Base-by-base conservation (phyloP, 1,140 invertebrate species). In the Macrobrachium nipponense region DNA sequence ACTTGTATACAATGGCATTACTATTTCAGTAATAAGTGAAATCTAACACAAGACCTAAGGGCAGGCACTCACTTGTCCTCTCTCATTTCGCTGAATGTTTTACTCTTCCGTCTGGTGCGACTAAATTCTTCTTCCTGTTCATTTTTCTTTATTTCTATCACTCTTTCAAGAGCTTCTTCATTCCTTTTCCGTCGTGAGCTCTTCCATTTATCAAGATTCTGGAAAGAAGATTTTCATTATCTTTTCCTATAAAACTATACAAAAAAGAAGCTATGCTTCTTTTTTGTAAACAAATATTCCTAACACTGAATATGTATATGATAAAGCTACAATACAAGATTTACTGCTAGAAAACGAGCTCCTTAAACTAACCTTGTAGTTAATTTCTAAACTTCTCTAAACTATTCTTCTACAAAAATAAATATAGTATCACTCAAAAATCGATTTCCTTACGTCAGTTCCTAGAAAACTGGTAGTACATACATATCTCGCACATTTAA, bases 161-260 rank as follows among this genome's bases (percentile, higher is more conserved):
- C 96, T 87, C 96, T 93, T 91, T 97, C 95, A 89, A 97, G 96
- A 87, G 96, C 96, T 91, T 96, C 96, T 90, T 97, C 96, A 89
- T 96, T 95, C 85, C 95, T 93, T 94, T 97, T 97, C 93, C 96
- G 94, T 89, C 97, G 93, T 87, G 95, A 96, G 87, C 95, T 96
- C 92, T 97, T 98, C 97, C 97, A 98, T 92, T 96, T 97, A 91
- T 97, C 96, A 92, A 98, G 92, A 92, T 97, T 97, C 96, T 97
- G 91, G 15, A 90, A 89, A 82, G 87, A 51, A 51, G 0, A 89
- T 87, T 12, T 11, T 79, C 68, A 0, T 23, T 78, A 43, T 20
- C 82, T 23, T 27, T 61, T 51, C 20, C 27, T 60, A 58, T 66
- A 17, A 43, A 43, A 23, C 73, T n/a, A n/a, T 44, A 43, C 73